Evolutionary conservation across 2,113 vertebrate genomes (phyloP).

Genomic region (Dinomys branickii): DNA sequence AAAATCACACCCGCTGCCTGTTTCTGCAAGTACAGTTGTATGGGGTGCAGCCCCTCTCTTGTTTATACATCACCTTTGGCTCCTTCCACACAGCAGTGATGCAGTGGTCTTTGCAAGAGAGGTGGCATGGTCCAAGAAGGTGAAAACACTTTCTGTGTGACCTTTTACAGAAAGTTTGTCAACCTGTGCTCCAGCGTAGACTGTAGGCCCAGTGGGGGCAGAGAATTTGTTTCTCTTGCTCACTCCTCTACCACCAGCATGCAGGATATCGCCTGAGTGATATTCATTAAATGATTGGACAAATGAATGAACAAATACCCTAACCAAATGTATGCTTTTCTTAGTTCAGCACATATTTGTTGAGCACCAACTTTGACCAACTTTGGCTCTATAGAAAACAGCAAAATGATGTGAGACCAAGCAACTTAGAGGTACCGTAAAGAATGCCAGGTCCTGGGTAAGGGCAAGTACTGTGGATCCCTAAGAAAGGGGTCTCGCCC

Average conservation of each 20-base stretch:
- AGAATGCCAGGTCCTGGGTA: background rate
- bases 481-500: background rate
- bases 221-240: background rate
- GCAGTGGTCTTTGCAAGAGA: background rate
- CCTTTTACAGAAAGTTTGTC: background rate
- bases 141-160: background rate
- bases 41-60: background rate
- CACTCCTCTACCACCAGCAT: background rate
- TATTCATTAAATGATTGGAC: conserved; percentile 1
- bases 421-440: background rate
- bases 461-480: background rate
- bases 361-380: background rate
- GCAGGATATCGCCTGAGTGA: background rate
- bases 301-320: background rate
- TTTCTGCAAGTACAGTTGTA: background rate
- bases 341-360: background rate
- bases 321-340: background rate
- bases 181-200: background rate
- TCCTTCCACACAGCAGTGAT: background rate
- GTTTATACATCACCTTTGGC: background rate
- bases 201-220: background rate
- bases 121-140: background rate
- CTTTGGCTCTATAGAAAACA: background rate
- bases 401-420: background rate
- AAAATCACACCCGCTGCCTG: background rate